These are phyloP conservation scores for Trypoxylus dichotomus DNA, from an alignment of 1,140 invertebrate species.

Conservation along the genomic window DNA sequence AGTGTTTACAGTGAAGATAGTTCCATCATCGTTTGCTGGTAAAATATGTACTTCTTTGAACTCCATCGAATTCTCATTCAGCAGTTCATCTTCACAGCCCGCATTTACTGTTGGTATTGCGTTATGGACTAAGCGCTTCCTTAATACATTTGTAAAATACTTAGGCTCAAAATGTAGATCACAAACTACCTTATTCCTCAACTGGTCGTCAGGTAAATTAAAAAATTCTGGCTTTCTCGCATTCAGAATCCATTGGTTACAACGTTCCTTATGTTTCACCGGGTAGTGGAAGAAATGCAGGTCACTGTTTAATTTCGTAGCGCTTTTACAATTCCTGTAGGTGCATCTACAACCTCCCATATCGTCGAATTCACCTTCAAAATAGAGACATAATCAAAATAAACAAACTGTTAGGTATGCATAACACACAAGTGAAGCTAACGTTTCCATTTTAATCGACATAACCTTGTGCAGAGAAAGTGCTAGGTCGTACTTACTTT, in stretches of 20 bases:
- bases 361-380: not conserved
- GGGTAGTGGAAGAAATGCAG: conserved; percentile 64
- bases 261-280: conserved; percentile 59
- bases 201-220: conserved; percentile 58
- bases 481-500: not conserved
- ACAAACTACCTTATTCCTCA: conserved; percentile 62
- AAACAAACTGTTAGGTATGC: not conserved
- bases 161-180: conserved; percentile 60
- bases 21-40: conserved; percentile 49
- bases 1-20: conserved; percentile 49
- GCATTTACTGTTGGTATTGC: conserved; percentile 50
- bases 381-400: not conserved
- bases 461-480: not conserved
- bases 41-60: conserved; percentile 48
- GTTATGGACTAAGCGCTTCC: conserved; percentile 46
- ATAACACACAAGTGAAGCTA: not conserved
- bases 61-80: conserved; percentile 36
- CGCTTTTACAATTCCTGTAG: conserved; percentile 57
- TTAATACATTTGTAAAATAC: conserved; percentile 59
- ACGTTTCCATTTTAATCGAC: not conserved
- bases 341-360: conserved; percentile 63
- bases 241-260: conserved; percentile 60
- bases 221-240: conserved; percentile 57
- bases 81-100: conserved; percentile 41
- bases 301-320: conserved; percentile 54